Evolutionary conservation across 1,140 invertebrate species (phyloP).

Genomic region (Cotesia chilonis): DNA sequence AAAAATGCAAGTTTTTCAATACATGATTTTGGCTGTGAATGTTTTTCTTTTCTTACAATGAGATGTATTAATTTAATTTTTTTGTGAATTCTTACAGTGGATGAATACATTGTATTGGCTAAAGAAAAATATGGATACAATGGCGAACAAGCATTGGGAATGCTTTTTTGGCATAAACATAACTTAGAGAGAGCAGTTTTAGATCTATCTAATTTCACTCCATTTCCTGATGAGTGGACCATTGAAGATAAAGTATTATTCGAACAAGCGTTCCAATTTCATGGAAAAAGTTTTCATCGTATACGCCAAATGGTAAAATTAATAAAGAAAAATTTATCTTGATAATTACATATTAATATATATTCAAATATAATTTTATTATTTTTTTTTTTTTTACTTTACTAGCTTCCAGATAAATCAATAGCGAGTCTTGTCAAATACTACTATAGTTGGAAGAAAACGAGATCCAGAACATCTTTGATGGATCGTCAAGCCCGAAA

Average conservation of each 20-base stretch:
- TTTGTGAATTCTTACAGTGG: constrained; percentile 73
- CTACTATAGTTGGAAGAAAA: constrained; percentile 99
- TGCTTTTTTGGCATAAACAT: constrained; percentile 99
- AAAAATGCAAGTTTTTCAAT: constrained; percentile 75
- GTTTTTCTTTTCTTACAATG: no score
- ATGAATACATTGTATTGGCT: constrained; percentile 93
- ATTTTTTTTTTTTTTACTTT: constrained; percentile 26
- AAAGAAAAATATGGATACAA: constrained; percentile 99
- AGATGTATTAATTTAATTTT: constrained; percentile 21
- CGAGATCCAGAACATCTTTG: constrained; percentile 86
- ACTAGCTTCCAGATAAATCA: constrained; percentile 92
- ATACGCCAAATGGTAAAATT: constrained; percentile 92
- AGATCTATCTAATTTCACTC: constrained; percentile 96
- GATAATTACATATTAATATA: constrained; percentile 3
- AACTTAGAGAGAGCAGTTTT: constrained; percentile 90
- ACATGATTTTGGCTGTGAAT: no score
- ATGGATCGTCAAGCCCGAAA: constrained; percentile 90
- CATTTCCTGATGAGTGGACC: constrained; percentile 98
- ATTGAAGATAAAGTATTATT: constrained; percentile 98
- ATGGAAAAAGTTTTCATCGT: constrained; percentile 97
- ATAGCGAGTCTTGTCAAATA: constrained; percentile 96
- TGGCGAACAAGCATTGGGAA: constrained; percentile 95
- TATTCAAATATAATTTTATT: constrained; percentile 18
- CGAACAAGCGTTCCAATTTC: constrained; percentile 97
- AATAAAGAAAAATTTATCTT: constrained; percentile 6